Percentiles rank a stretch among this genome's conserved stretches.
phyloP scores from a whole-genome alignment of 2,113 vertebrate genomes.

The Alethe castanea region DNA sequence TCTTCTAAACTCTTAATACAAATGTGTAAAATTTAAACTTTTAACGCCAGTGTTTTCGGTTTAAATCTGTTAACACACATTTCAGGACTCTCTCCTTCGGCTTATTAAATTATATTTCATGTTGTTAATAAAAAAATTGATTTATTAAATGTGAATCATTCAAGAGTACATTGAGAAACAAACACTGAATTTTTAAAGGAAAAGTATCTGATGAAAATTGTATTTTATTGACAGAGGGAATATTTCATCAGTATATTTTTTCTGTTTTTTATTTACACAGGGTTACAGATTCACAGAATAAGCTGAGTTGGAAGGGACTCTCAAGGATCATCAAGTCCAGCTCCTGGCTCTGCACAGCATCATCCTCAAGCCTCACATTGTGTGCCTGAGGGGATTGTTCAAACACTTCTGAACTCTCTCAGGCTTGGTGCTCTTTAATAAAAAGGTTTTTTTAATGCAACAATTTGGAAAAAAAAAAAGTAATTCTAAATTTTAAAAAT shows the following conservation, averaged over 20 bases:
- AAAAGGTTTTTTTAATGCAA: accelerated
- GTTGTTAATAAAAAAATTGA: background rate
- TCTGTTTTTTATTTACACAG: background rate
- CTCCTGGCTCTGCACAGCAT: background rate
- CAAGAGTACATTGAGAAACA: background rate
- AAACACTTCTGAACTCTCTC: background rate
- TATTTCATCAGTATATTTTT: background rate
- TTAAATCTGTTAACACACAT: background rate
- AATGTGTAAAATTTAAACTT: background rate
- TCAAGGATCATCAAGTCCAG: no score
- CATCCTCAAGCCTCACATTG: background rate
- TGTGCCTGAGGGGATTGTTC: background rate
- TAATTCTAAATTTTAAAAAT: background rate
- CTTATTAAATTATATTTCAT: background rate
- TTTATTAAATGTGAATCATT: background rate
- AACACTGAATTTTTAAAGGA: background rate
- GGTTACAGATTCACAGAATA: background rate
- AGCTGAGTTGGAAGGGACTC: background rate
- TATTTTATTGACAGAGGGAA: background rate
- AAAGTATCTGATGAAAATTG: background rate
- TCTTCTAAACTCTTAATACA: background rate
- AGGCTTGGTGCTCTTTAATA: background rate
- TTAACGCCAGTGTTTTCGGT: background rate
- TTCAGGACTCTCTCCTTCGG: background rate
- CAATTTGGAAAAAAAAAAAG: background rate